Evolutionary conservation across 2,113 vertebrate genomes (phyloP).

Genomic region (Theropithecus gelada): DNA sequence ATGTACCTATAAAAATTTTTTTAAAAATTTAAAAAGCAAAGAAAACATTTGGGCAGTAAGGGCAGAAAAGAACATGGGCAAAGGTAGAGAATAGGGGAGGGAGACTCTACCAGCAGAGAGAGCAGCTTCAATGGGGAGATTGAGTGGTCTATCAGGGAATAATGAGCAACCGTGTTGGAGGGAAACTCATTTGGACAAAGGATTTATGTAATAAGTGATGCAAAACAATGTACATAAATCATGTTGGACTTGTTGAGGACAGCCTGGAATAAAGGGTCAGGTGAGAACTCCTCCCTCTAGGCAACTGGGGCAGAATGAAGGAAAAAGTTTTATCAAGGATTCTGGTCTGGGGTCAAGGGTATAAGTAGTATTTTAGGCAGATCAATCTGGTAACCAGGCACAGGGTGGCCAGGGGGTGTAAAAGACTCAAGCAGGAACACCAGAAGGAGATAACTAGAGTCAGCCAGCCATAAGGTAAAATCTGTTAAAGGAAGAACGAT

Average conservation of each 20-base stretch:
- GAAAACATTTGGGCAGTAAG: background rate
- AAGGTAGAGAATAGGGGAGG: background rate
- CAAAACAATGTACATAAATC: background rate
- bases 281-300: background rate
- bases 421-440: background rate
- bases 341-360: background rate
- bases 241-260: background rate
- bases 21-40: too few relatives aligned
- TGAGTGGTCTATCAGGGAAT: background rate
- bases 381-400: background rate
- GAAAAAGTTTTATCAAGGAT: background rate
- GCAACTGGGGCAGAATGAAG: background rate
- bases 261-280: background rate
- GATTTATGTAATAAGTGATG: background rate
- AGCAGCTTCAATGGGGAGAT: background rate
- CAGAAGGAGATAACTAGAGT: background rate
- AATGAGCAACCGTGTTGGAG: background rate
- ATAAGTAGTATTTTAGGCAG: background rate
- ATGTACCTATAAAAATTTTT: too few relatives aligned
- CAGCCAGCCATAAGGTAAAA: background rate
- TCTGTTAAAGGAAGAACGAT: background rate
- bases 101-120: background rate
- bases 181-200: background rate
- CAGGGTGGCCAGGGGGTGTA: background rate
- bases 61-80: background rate